Percentiles rank a stretch among this genome's conserved stretches.
Evolutionary conservation across 2,888 invertebrate species (phyloP).

Genomic region (Eupithecia dodoneata): DNA sequence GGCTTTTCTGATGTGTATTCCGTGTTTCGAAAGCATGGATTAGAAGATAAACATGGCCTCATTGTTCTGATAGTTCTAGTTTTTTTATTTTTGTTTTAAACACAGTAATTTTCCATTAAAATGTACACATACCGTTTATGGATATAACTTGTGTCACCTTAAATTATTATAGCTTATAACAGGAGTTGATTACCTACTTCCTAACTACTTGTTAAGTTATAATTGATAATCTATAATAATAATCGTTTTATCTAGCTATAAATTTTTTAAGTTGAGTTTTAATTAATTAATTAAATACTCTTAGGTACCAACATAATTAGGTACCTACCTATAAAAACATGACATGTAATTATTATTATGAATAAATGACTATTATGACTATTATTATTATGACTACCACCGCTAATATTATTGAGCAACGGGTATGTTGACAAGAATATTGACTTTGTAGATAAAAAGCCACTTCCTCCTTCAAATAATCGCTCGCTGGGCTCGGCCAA

Average conservation of each 20-base stretch:
- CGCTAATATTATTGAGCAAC: slow-evolving; percentile 25
- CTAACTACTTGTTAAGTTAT: background rate
- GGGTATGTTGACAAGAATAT: slow-evolving; percentile 24
- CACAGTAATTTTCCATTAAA: background rate
- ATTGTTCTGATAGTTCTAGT: slow-evolving; percentile 27
- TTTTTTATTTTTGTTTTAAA: background rate
- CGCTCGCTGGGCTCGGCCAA: slow-evolving; percentile 45
- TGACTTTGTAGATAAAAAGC: slow-evolving; percentile 34
- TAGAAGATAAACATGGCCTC: slow-evolving; percentile 35
- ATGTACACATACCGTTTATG: background rate
- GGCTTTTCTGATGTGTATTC: slow-evolving; percentile 46
- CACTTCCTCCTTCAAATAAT: slow-evolving; percentile 43
- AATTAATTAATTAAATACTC: too few relatives aligned
- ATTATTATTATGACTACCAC: background rate
- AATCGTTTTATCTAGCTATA: too few relatives aligned
- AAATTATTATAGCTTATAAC: background rate
- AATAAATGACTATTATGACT: too few relatives aligned
- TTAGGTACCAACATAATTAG: too few relatives aligned
- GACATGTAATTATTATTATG: too few relatives aligned
- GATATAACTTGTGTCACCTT: background rate
- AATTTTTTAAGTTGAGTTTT: too few relatives aligned
- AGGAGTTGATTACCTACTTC: background rate
- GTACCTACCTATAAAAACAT: too few relatives aligned
- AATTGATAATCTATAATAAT: too few relatives aligned
- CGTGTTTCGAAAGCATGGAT: slow-evolving; percentile 41